Conservation (phyloP, 2,797 vertebrate genomes). For the Lemur catta region DNA sequence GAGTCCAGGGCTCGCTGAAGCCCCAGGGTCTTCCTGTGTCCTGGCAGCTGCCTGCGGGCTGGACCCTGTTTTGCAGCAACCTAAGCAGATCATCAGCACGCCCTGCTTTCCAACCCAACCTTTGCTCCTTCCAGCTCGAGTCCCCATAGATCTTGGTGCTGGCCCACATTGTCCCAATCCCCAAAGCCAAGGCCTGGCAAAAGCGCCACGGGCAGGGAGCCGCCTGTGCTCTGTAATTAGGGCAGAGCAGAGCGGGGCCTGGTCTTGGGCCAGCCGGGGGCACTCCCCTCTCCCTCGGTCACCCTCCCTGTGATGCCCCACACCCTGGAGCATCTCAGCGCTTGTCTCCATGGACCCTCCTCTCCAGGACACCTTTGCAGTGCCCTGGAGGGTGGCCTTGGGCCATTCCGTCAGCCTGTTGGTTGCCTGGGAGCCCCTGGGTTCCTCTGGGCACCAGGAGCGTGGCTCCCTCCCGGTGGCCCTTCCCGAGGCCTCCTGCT, state of each 20-base stretch:
- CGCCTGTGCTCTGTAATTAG: not conserved
- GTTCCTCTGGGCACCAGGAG: not conserved
- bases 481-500: not conserved
- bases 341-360: not conserved
- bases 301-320: not conserved
- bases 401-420: not conserved
- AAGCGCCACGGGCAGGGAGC: not conserved
- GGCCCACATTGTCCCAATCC: not conserved
- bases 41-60: not conserved
- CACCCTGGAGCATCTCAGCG: not conserved
- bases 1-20: not conserved
- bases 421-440: not conserved
- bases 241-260: not conserved
- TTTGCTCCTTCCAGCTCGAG: not conserved
- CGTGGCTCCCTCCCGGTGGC: not conserved
- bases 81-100: not conserved
- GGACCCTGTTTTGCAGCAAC: not conserved
- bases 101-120: not conserved
- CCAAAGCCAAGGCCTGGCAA: not conserved
- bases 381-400: not conserved
- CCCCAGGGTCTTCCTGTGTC: not conserved
- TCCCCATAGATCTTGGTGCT: not conserved
- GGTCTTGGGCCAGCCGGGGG: not conserved
- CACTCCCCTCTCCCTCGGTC: not conserved
- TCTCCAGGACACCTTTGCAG: not conserved